A percentile compares a stretch with the other conserved stretches of the same genome.
These are phyloP conservation scores for Ormyrus rosae DNA, from an alignment of 2,888 invertebrate species.

Conservation along the genomic window DNA sequence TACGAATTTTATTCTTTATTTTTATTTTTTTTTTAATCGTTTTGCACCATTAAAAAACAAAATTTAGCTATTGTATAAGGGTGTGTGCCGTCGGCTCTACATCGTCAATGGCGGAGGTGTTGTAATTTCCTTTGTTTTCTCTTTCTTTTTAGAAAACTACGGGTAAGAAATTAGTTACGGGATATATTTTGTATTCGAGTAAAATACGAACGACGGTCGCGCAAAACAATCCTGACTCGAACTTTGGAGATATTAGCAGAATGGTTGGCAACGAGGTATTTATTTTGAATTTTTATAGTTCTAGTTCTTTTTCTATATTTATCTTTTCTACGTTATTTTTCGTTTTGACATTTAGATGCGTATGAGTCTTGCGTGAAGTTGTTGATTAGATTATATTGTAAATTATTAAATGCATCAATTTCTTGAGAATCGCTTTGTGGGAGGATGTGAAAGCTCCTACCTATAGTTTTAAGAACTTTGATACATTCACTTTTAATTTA, in stretches of 20 bases:
- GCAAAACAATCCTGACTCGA: constrained; percentile 94
- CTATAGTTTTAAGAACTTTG: too few species aligned
- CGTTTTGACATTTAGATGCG: background rate
- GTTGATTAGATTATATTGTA: background rate
- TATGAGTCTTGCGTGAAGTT: background rate
- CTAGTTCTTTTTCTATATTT: constrained; percentile 57
- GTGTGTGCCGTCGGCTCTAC: constrained; percentile 49
- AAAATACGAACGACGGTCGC: constrained; percentile 95
- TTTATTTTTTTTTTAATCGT: constrained; percentile 58
- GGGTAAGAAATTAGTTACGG: constrained; percentile 92
- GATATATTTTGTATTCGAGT: constrained; percentile 98
- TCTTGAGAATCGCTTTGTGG: background rate
- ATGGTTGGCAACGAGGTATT: constrained; percentile 84
- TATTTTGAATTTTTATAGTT: constrained; percentile 65
- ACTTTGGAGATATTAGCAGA: constrained; percentile 91
- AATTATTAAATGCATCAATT: background rate
- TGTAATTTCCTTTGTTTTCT: constrained; percentile 47
- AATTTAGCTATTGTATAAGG: constrained; percentile 50
- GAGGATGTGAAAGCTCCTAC: background rate
- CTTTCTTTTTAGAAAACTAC: constrained; percentile 76
- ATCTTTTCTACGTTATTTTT: constrained; percentile 11
- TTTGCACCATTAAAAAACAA: constrained; percentile 51
- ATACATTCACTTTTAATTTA: constrained; percentile 3
- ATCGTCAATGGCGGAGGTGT: constrained; percentile 2
- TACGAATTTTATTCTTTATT: constrained; percentile 54